Evolutionary conservation across 2,797 vertebrate genomes (phyloP), one percentile per base, ranked within the genome.

Genomic region (Ispidina lecontei): DNA sequence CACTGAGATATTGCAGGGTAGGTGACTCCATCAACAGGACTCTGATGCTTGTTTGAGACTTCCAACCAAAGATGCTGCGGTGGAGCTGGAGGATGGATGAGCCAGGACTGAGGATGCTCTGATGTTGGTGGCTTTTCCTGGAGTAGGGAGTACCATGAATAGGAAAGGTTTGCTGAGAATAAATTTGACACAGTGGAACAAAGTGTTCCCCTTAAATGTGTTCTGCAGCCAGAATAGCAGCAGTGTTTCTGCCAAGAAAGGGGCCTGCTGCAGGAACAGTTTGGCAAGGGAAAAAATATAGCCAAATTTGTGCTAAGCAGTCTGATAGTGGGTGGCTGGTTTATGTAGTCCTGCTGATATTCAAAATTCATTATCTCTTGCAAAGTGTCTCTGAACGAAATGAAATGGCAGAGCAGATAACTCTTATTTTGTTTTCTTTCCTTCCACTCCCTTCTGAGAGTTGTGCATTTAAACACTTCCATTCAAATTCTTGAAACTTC

Each of bases 311-410:
- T 64, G 83, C 44, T 63, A 9, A 90, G 74, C 94, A 96, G 94
- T 71, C 80, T 92, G 91, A 25, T 56, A 55, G 94, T 91, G 95
- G 92, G 89, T 71, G 95, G 73, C 19, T 92, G 94, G 56, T 52
- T 82, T 81, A 21, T 70, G 59, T 33, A 64, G 10, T 54, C 21
- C 47, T 31, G 16, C 46, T 80, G 90, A 14, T 77, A 37, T 25
- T 91, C 84, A 56, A 15, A 72, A 72, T 72, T 56, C 22, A 44
- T 74, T 77, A 16, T 74, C 20, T 85, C 73, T 79, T 72, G 23
- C 60, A n/a, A 29, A 83, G 52, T 44, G 16, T 56, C 60, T 67
- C 49, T 71, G 73, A 78, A 86, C 84, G 84, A 84, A 74, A 18
- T 2, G 2, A n/a, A 68, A 19, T 25, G 13, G 19, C 31, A 60